A percentile compares a stretch with the other conserved stretches of the same genome.
Evolutionary conservation across 2,888 invertebrate genomes (phyloP).

Genomic region (Drosophila pseudotalamancana): DNA sequence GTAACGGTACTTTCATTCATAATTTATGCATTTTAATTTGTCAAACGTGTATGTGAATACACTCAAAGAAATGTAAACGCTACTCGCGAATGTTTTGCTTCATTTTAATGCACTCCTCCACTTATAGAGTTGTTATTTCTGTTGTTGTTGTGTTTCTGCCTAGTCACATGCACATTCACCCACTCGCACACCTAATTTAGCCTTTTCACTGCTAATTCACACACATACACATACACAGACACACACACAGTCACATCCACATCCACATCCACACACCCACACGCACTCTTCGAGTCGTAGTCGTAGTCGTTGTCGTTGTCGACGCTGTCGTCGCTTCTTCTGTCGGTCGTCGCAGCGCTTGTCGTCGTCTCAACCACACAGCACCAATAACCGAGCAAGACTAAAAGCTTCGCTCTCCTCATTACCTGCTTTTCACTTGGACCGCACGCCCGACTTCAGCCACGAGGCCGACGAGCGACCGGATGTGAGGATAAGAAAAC

Average conservation of each 20-base stretch:
- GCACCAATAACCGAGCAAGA: conserved; percentile 82
- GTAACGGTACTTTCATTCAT: conserved; percentile 81
- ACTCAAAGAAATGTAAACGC: conserved; percentile 9
- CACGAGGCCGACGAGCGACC: conserved; percentile 48
- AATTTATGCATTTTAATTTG: conserved; percentile 81
- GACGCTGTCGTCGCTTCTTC: conserved; percentile 33
- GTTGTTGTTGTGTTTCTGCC: conserved; percentile 40
- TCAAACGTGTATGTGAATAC: conserved; percentile 54
- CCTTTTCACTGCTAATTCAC: conserved; percentile 47
- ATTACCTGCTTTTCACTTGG: conserved; percentile 80
- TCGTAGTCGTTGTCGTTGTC: conserved; percentile 20
- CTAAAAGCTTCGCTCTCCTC: conserved; percentile 83
- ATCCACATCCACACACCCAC: conserved; percentile 31
- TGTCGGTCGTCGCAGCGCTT: conserved; percentile 53
- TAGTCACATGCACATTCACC: conserved; percentile 12
- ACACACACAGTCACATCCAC: conserved; percentile 25
- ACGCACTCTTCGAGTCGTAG: conserved; percentile 23
- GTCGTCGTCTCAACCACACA: conserved; percentile 80
- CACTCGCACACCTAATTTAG: conserved; percentile 40
- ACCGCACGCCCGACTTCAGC: conserved; percentile 24
- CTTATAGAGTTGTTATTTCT: conserved; percentile 15
- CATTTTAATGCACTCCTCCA: conserved; percentile 19
- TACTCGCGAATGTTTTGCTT: conserved; percentile 8
- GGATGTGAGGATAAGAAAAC: conserved; percentile 62
- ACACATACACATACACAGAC: conserved; percentile 18